Evolutionary conservation across 2,888 invertebrate species (phyloP).

Genomic region (Macrophya alboannulata): DNA sequence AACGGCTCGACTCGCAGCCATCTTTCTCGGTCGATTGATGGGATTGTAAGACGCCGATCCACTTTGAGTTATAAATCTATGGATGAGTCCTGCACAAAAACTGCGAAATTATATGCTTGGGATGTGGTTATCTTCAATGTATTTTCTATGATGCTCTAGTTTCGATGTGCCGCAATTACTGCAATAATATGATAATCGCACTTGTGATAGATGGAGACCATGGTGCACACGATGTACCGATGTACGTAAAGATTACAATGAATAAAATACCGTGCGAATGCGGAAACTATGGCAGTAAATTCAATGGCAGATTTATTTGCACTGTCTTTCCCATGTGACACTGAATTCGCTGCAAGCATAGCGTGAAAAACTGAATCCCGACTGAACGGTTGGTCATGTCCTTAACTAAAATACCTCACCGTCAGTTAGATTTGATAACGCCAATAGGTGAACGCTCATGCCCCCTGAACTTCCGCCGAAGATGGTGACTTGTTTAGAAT

Average conservation of each 20-base stretch:
- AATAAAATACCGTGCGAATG: too few species aligned
- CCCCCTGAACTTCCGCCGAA: neutral
- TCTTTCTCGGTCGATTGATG: neutral
- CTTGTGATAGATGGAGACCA: too few species aligned
- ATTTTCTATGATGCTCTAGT: too few species aligned
- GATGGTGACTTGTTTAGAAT: neutral
- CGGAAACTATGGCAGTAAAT: too few species aligned
- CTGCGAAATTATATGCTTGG: neutral
- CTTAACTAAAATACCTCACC: neutral
- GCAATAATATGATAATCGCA: too few species aligned
- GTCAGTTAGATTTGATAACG: neutral
- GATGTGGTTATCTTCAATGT: too few species aligned
- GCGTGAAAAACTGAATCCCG: neutral
- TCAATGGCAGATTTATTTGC: too few species aligned
- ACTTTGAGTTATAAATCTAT: conserved; percentile 13
- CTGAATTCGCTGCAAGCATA: too few species aligned
- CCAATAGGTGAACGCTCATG: neutral
- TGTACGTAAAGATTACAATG: too few species aligned
- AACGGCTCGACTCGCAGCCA: neutral
- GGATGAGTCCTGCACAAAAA: neutral
- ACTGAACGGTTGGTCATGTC: neutral
- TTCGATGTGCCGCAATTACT: too few species aligned
- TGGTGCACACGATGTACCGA: too few species aligned
- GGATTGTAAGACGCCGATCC: neutral
- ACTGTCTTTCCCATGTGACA: too few species aligned